Evolutionary conservation across 2,113 vertebrate genomes (phyloP).

Genomic region (Malurus alboscapulatus): DNA sequence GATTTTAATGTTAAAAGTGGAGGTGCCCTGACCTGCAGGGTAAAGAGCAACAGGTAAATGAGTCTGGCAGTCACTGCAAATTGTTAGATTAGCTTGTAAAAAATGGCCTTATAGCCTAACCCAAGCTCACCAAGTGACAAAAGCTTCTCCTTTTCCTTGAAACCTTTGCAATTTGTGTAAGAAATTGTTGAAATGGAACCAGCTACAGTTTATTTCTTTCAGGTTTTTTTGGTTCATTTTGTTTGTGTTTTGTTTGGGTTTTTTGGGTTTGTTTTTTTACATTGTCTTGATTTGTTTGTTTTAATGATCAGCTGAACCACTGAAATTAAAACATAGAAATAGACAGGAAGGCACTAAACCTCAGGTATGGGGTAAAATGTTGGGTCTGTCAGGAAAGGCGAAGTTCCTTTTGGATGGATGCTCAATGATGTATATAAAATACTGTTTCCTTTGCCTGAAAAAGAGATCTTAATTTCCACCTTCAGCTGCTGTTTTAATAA

Average conservation of each 20-base stretch:
- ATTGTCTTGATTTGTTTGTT: background rate
- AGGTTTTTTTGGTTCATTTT: too few species aligned
- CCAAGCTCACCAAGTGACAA: background rate
- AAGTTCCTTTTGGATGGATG: background rate
- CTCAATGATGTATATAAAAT: fast-evolving
- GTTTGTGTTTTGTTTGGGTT: too few species aligned
- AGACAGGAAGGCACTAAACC: background rate
- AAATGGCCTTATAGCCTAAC: background rate
- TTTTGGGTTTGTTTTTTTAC: too few species aligned
- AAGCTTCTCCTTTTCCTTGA: background rate
- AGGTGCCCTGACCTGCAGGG: background rate
- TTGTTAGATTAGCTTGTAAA: background rate
- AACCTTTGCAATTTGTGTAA: background rate
- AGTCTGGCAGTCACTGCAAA: background rate
- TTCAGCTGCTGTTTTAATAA: background rate
- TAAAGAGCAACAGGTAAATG: background rate
- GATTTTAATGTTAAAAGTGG: background rate
- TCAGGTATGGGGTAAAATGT: background rate
- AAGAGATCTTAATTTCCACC: fast-evolving
- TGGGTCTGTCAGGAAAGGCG: background rate
- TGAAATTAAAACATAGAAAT: background rate
- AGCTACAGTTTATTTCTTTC: background rate
- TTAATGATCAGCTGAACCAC: background rate
- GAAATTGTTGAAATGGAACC: background rate
- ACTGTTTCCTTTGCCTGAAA: background rate